These are phyloP conservation scores for Poecile atricapillus DNA, from an alignment of 2,113 vertebrate genomes.

Conservation along the genomic window DNA sequence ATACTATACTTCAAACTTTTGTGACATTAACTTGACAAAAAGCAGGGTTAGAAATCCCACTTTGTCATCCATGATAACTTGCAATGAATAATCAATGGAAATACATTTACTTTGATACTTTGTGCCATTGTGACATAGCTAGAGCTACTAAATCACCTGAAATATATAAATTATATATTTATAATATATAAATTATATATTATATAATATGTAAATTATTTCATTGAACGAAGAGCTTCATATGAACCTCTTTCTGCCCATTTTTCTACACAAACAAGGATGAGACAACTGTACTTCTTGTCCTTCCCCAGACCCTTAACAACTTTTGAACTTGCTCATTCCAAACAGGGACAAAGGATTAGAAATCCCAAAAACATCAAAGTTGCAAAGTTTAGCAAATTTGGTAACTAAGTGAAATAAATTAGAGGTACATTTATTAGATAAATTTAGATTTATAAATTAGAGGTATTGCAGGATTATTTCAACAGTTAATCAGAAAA, in stretches of 20 bases:
- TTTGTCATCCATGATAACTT: not conserved
- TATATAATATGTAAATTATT: no score
- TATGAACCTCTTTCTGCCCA: not conserved
- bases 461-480: not conserved
- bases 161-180: not conserved
- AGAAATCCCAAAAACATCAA: not conserved
- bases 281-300: not conserved
- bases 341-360: not conserved
- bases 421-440: not conserved
- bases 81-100: not conserved
- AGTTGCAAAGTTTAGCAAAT: not conserved
- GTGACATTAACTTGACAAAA: not conserved
- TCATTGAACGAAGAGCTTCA: no score
- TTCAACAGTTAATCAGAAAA: not conserved
- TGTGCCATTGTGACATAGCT: not conserved
- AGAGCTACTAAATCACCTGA: not conserved
- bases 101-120: not conserved
- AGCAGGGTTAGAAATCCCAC: not conserved
- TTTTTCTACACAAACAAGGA: not conserved
- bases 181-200: no score
- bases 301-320: not conserved
- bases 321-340: not conserved
- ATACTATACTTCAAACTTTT: not conserved
- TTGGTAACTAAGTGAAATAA: not conserved
- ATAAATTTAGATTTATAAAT: no score